A percentile compares a stretch with the other conserved stretches of the same genome.
Evolutionary conservation across 2,797 vertebrate genomes (phyloP).

Genomic region (Xyrichtys novacula): DNA sequence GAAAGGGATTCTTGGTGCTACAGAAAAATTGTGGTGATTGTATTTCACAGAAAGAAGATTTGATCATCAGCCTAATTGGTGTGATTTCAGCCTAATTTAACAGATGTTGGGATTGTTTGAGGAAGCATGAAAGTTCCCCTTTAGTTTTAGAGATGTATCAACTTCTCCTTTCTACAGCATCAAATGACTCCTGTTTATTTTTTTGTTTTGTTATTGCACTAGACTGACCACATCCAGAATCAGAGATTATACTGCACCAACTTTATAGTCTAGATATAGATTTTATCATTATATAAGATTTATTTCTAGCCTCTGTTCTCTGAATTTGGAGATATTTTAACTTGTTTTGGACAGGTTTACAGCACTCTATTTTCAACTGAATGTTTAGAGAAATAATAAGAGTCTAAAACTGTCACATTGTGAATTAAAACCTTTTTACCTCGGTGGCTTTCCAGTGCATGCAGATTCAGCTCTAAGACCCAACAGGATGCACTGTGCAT

Average conservation of each 20-base stretch:
- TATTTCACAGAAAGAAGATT: too few relatives aligned
- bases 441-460: slow-evolving; percentile 42
- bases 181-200: not conserved
- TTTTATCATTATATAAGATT: not conserved
- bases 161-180: too few relatives aligned
- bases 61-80: too few relatives aligned
- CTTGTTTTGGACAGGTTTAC: not conserved
- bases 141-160: slow-evolving; percentile 16
- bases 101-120: not conserved
- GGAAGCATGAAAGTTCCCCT: not conserved
- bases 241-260: not conserved
- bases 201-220: not conserved
- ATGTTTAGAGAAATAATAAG: not conserved
- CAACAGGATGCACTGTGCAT: slow-evolving; percentile 14
- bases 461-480: slow-evolving; percentile 29
- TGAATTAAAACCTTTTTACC: slow-evolving; percentile 27
- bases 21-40: not conserved
- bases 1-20: slow-evolving; percentile 9
- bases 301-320: not conserved
- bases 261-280: not conserved
- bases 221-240: not conserved
- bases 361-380: slow-evolving; percentile 6
- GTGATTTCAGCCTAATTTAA: not conserved
- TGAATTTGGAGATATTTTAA: not conserved
- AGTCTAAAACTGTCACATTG: slow-evolving; percentile 12